Conservation (phyloP, 1,140 invertebrate genomes). For the Nasonia giraulti region DNA sequence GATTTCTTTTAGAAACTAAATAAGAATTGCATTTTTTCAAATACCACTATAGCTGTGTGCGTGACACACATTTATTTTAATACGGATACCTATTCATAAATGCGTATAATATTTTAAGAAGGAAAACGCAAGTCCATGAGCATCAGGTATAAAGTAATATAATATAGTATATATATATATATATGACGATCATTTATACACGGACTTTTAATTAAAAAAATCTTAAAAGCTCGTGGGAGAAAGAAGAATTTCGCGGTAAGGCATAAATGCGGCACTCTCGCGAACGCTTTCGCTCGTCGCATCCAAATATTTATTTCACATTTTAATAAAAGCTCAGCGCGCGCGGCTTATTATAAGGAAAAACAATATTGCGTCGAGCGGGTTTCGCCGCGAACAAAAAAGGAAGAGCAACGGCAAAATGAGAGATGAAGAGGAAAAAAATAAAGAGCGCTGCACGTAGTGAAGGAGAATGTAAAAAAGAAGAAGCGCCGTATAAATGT, state of each 20-base stretch:
- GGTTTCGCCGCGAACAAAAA: not conserved
- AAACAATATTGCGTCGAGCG: not conserved
- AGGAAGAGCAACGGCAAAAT: not conserved
- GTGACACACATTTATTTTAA: too few species aligned
- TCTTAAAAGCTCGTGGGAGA: not conserved
- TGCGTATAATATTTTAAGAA: too few species aligned
- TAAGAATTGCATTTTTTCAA: too few species aligned
- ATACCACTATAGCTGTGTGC: too few species aligned
- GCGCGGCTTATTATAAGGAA: not conserved
- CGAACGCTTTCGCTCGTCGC: not conserved
- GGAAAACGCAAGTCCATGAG: too few species aligned
- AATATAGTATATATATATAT: too few species aligned
- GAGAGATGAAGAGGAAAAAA: not conserved
- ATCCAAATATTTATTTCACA: conserved; percentile 17
- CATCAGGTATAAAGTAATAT: too few species aligned
- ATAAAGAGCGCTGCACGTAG: not conserved
- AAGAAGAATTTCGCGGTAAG: not conserved
- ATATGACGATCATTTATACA: not conserved
- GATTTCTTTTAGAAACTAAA: too few species aligned
- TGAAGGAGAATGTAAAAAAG: not conserved
- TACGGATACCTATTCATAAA: too few species aligned
- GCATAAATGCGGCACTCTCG: not conserved
- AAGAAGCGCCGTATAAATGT: conserved; percentile 13
- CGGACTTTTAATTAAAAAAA: conserved; percentile 1
- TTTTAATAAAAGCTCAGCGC: conserved; percentile 10